phyloP scores from a whole-genome alignment of 2,113 vertebrate genomes.

The Anarrhichthys ocellatus region DNA sequence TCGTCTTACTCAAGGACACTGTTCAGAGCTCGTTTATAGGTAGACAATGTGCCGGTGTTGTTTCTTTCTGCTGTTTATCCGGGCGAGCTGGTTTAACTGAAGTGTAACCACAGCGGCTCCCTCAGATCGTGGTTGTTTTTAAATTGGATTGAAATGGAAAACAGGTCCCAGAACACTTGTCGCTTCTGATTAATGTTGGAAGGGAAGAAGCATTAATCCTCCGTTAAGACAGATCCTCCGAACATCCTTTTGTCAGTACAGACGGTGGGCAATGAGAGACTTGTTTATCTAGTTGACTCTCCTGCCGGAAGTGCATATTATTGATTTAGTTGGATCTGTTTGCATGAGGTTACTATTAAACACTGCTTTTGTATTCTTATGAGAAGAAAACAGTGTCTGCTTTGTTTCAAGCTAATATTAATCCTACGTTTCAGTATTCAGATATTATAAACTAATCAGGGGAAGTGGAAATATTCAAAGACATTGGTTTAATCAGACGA shows the following conservation, averaged over 20 bases:
- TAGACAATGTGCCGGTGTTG: neutral
- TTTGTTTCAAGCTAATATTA: neutral
- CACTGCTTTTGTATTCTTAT: neutral
- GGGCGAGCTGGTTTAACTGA: conserved; percentile 1
- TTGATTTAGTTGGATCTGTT: neutral
- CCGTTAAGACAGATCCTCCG: conserved; percentile 27
- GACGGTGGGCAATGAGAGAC: conserved; percentile 4
- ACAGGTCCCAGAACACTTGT: conserved; percentile 14
- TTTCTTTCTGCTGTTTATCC: neutral
- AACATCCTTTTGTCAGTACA: neutral
- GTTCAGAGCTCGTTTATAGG: neutral
- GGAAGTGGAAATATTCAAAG: neutral
- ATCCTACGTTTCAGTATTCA: neutral
- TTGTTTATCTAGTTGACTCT: conserved; percentile 25
- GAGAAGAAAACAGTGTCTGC: neutral
- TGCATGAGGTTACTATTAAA: neutral
- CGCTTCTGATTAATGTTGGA: conserved; percentile 43
- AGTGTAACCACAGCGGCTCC: conserved; percentile 26
- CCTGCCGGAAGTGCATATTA: neutral
- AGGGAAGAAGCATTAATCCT: conserved; percentile 36
- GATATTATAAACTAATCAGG: neutral
- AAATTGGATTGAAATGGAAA: conserved; percentile 29
- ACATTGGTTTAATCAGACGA: neutral
- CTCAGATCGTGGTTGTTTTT: conserved; percentile 22
- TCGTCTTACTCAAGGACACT: neutral